Base-by-base conservation (phyloP, 2,797 vertebrate species). In the Aldrovandia affinis region DNA sequence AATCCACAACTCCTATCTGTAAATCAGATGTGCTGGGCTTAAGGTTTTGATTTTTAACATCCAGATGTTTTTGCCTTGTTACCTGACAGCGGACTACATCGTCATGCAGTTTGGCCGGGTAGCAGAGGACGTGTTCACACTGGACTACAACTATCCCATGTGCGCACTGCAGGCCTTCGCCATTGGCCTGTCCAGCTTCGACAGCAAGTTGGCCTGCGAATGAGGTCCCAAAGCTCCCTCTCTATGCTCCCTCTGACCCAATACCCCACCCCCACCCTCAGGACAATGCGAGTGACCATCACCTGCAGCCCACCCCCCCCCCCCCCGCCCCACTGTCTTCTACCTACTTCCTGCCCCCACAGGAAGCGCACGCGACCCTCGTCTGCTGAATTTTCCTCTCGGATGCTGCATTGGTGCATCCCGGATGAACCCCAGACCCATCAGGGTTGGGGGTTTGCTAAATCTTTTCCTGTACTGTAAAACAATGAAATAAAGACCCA, bases 21-120 rank as follows among this genome's bases (percentile, higher is more conserved):
- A 78, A 50, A 44, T 28, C 20, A 78, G 75, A n/a, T 52, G 14
- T 30, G 42, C 39, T 47, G 3, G 15, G 47, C 28, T 73, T n/a
- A 65, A 30, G 61, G n/a, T 8, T 28, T 9, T 28, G 28, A 65
- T 36, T 79, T 28, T 55, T 80, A 44, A 55, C 44, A n/a, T 57
- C 4, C 25, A 1, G 7, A n/a, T n/a, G 52, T 28, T 2, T 39
- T 42, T 22, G 33, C 65, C 39, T 25, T 78, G 30, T 10, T 65
- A 33, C 25, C 39, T 84, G 33, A 25, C 63, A 99, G 98, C 96
- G 0, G 97, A 99, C 88, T 99, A 99, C 93, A 99, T 99, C 0
- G 97, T 99, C 86, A 99, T 99, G 98, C 98, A 99, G 94, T 99
- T 99, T 42, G 98, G 98, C 36, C 93, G 98, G 33, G 96, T 99